A percentile compares a stretch with the other conserved stretches of the same genome.
Evolutionary conservation across 2,113 vertebrate genomes (phyloP).

Genomic region (Catharus minimus): DNA sequence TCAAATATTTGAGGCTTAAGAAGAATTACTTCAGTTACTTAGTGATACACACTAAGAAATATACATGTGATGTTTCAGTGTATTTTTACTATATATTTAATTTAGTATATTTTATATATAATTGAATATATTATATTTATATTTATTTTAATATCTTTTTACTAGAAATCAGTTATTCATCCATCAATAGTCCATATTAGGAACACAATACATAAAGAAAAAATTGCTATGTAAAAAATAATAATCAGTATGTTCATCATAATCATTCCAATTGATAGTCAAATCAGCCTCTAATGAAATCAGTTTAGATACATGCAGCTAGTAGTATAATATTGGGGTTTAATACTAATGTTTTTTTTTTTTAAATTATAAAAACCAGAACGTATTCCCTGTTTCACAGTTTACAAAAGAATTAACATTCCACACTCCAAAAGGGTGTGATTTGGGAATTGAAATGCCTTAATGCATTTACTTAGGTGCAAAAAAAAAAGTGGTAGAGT

Average conservation of each 20-base stretch:
- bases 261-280: neutral
- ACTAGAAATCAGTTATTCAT: neutral
- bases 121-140: neutral
- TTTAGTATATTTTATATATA: neutral
- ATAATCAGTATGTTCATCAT: neutral
- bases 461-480: neutral
- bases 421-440: neutral
- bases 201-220: neutral
- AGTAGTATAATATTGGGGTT: neutral
- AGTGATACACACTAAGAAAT: neutral
- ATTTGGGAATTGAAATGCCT: neutral
- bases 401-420: neutral
- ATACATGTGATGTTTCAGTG: neutral
- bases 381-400: neutral
- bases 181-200: neutral
- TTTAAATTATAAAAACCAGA: neutral
- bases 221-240: neutral
- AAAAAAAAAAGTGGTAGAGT: neutral
- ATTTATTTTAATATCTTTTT: neutral
- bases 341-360: neutral
- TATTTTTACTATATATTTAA: neutral
- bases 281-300: neutral
- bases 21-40: neutral
- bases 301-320: neutral
- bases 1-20: neutral